Base-by-base conservation (phyloP, 2,797 vertebrate species). In the Decapterus maruadsi region DNA sequence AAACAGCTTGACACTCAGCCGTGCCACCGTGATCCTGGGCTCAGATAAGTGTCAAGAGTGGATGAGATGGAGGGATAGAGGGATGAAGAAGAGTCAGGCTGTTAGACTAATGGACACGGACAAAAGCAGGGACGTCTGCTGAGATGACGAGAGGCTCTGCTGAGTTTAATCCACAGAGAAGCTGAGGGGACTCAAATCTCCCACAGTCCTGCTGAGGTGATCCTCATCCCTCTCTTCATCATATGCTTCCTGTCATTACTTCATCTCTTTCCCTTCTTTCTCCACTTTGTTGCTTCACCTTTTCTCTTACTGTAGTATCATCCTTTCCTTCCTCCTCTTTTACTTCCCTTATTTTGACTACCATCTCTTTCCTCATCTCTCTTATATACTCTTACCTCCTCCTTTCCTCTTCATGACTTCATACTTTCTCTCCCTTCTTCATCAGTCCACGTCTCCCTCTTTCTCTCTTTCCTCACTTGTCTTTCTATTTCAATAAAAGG, bases 31-130 rank as follows among this genome's bases (percentile, higher is more conserved):
- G 64, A 85, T 81, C 78, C 75, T 42, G 65, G 17, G 62, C 73
- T 81, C 59, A 55, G 82, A 87, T 82, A 63, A 83, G 11, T 68
- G 81, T 87, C 78, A 79, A 65, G 72, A 75, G 46, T 9, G 79
- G 84, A 88, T 81, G 84, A 77, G 84, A 83, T 80, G 70, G 72
- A 81, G 0, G 26, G 85, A 85, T 84, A 43, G 65, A 78, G 22
- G 68, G 87, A 88, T 85, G 75, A 87, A 81, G 61, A 70, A 26
- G 61, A 80, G 20, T 72, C 61, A 45, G 79, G 67, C 62, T 86
- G 69, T 88, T 75, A 87, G 68, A 77, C 76, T 82, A 88, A 90
- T 90, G 81, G 77, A 87, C 29, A 59, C 14, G 62, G 79, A 91
- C 85, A 91, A 87, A 85, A 34, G 8, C 7, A 1, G 75, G 58